phyloP scores from a whole-genome alignment of 2,113 vertebrate species.

The Lates calcarifer region DNA sequence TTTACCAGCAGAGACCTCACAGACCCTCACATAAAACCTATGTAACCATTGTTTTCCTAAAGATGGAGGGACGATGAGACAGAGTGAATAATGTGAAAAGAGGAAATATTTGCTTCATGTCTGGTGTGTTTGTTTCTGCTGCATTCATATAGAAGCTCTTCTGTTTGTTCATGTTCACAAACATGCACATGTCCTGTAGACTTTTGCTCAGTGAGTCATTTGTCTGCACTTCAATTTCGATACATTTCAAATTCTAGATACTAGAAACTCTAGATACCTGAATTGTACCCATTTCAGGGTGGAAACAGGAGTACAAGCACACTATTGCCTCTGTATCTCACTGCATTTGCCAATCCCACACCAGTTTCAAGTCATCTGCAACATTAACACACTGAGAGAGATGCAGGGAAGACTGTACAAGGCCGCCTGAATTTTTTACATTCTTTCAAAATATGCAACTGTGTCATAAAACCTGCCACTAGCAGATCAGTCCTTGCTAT shows the following conservation, averaged over 20 bases:
- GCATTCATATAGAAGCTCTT: not conserved
- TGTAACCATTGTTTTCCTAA: constrained; percentile 1
- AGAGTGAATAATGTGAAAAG: not conserved
- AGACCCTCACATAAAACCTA: not conserved
- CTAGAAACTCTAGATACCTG: too few species aligned
- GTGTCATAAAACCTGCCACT: too few species aligned
- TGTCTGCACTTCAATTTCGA: not conserved
- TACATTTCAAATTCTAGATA: not conserved
- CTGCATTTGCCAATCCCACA: not conserved
- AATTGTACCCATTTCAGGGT: too few species aligned
- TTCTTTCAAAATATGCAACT: too few species aligned
- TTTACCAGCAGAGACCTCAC: constrained; percentile 46
- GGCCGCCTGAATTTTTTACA: too few species aligned
- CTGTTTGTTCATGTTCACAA: not conserved
- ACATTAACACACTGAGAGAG: not conserved
- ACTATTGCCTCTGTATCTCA: not conserved
- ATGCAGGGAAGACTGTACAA: too few species aligned
- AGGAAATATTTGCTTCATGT: not conserved
- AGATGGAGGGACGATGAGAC: constrained; percentile 19
- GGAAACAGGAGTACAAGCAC: not conserved
- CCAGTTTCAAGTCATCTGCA: not conserved
- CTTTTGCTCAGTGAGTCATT: not conserved
- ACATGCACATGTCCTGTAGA: not conserved
- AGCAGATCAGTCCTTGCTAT: too few species aligned
- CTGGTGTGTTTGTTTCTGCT: constrained; percentile 12